phyloP scores from a whole-genome alignment of 2,113 vertebrate genomes.

The Cheilinus undulatus region DNA sequence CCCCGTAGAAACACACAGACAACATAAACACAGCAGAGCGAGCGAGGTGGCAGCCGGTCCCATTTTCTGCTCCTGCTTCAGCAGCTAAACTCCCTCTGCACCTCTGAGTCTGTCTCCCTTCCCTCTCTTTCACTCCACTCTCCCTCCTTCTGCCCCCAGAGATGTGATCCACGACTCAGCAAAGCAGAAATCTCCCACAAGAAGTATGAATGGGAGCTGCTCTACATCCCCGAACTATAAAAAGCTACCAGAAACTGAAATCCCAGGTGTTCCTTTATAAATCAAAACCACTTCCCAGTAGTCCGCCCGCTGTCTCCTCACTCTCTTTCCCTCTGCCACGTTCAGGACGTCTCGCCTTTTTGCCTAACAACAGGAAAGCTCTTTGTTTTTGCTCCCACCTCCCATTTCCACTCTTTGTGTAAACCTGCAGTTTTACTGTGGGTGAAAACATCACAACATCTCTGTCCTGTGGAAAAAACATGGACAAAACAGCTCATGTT shows the following conservation, averaged over 20 bases:
- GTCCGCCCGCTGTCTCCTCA: slow-evolving; percentile 1
- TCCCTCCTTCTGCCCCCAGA: slow-evolving; percentile 27
- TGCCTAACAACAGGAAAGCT: slow-evolving; percentile 74
- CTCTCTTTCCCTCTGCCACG: background rate
- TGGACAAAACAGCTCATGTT: background rate
- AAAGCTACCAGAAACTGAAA: background rate
- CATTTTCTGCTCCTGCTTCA: slow-evolving; percentile 72
- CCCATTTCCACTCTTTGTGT: slow-evolving; percentile 80
- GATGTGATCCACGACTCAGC: slow-evolving; percentile 17
- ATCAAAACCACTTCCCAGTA: slow-evolving; percentile 4
- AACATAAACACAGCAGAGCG: slow-evolving; percentile 70
- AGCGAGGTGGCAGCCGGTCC: slow-evolving; percentile 68
- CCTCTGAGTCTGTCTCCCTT: slow-evolving; percentile 16
- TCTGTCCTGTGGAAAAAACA: slow-evolving; percentile 38
- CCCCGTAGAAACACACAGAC: slow-evolving; percentile 60
- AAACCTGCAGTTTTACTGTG: slow-evolving; percentile 33
- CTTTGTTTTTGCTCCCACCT: slow-evolving; percentile 72
- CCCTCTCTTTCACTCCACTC: slow-evolving; percentile 24
- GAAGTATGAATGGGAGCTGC: slow-evolving; percentile 45
- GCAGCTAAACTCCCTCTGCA: slow-evolving; percentile 32
- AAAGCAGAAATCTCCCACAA: slow-evolving; percentile 29
- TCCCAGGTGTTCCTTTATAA: slow-evolving; percentile 21
- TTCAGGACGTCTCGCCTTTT: slow-evolving; percentile 21
- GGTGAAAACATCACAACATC: slow-evolving; percentile 17
- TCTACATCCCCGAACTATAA: background rate